Base-by-base conservation (phyloP, 1,140 invertebrate species). In the Delia radicum region DNA sequence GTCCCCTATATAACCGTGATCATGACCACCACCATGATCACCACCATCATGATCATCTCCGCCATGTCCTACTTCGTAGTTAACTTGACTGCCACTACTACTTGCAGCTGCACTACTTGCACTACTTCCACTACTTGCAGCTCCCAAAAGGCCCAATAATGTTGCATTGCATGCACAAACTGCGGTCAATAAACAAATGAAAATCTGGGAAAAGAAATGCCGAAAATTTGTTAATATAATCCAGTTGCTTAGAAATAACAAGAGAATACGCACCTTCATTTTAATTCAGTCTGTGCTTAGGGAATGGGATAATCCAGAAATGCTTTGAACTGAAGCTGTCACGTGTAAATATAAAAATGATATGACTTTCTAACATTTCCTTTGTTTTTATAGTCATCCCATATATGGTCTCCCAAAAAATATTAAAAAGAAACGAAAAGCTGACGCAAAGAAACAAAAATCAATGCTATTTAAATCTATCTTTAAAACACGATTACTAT, bases 111-210 rank as follows among this genome's bases (percentile, higher is more conserved):
- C 65, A 12, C 65, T 33, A 69, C 65, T 69, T 4, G 46, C 55
- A 6, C 48, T 15, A n/a, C 62, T 24, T 15, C 69, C 75, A 15
- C 27, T 28, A n/a, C 65, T 28, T 13, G 26, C 37, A 48, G 82
- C 82, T 12, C 82, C 82, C 33, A 84, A 72, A n/a, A 84, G 74
- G 62, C 81, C 82, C 27, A 84, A 77, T 6, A 84, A 79, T 29
- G 82, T 84, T 67, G 78, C 82, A 69, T 84, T 84, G 73, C 82
- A 82, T 37, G 73, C 77, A 67, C 81, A 81, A 6, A 84, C 37
- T 48, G 77, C 78, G 77, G 80, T 81, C 74, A 84, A 73, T 33
- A 84, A 78, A 74, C 82, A 84, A 75, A 84, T 76, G 63, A 81
- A 81, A 77, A 82, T 73, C 82, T 84, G 69, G n/a, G n/a, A n/a